A percentile compares a stretch with the other conserved stretches of the same genome.
Evolutionary conservation across 2,113 vertebrate genomes (phyloP).

Genomic region (Pollachius pollachius): DNA sequence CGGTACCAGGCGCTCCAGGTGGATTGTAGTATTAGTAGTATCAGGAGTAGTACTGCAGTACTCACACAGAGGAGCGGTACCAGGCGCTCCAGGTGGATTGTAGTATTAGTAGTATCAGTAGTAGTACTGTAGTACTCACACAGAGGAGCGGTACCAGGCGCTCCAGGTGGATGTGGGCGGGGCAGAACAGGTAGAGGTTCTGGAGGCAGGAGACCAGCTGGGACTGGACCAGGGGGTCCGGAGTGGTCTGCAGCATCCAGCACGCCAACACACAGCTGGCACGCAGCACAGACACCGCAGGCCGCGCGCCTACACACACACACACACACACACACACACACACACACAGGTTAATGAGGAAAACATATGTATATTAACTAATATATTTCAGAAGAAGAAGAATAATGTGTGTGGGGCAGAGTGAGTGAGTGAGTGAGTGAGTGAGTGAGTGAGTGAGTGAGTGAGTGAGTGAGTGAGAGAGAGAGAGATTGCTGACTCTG

Average conservation of each 20-base stretch:
- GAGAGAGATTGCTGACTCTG: background rate
- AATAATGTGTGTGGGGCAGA: background rate
- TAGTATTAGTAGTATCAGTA: too few species aligned
- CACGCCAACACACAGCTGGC: slow-evolving; percentile 77
- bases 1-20: too few species aligned
- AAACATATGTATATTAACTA: too few species aligned
- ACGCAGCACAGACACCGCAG: slow-evolving; percentile 71
- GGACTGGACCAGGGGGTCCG: slow-evolving; percentile 86
- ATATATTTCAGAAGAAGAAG: too few species aligned
- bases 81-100: too few species aligned
- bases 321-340: background rate
- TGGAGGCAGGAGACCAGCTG: slow-evolving; percentile 90
- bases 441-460: too few species aligned
- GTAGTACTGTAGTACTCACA: slow-evolving; percentile 76
- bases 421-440: too few species aligned
- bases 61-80: too few species aligned
- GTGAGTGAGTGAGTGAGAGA: too few species aligned
- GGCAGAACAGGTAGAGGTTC: slow-evolving; percentile 96
- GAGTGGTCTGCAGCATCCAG: slow-evolving; percentile 84
- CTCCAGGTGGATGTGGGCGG: slow-evolving; percentile 84
- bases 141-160: slow-evolving; percentile 86
- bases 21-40: too few species aligned
- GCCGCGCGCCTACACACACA: slow-evolving; percentile 17
- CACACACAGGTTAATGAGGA: too few species aligned
- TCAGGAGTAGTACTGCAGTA: too few species aligned